Conservation (phyloP, 2,797 vertebrate genomes). For the Crocodylus rhombifer region DNA sequence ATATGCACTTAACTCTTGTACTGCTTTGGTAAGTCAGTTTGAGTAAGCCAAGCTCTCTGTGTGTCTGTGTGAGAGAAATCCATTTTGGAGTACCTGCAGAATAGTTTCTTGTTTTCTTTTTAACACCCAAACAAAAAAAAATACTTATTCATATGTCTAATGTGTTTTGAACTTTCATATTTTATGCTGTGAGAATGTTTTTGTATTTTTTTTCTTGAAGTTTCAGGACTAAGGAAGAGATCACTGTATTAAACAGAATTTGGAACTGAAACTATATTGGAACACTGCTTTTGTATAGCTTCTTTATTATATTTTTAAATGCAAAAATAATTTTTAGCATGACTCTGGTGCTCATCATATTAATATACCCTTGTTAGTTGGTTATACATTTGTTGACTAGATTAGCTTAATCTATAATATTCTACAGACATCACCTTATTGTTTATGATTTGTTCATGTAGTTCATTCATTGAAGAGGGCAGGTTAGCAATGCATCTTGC, state of each 20-base stretch:
- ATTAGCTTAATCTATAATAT: background rate
- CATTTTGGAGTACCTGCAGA: no score
- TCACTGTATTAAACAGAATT: background rate
- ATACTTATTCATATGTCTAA: no score
- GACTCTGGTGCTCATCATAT: background rate
- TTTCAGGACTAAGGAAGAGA: background rate
- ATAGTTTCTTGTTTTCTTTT: no score
- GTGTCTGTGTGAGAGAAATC: no score
- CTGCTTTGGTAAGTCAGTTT: no score
- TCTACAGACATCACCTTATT: background rate
- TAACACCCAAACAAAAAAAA: no score
- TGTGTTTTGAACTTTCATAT: no score
- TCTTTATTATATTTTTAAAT: background rate
- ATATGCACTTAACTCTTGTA: no score
- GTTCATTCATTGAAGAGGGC: constrained; percentile 21
- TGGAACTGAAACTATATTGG: background rate
- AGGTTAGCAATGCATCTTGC: constrained; percentile 30
- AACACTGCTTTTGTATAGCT: background rate
- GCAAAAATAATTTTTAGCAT: background rate
- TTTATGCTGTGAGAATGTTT: no score
- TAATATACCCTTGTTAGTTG: background rate
- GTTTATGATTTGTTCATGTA: constrained; percentile 47
- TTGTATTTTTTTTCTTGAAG: no score
- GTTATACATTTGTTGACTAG: constrained; percentile 2
- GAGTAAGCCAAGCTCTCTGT: no score